A percentile compares a stretch with the other conserved stretches of the same genome.
phyloP scores from a whole-genome alignment of 1,140 invertebrate species.

The Chelonus insularis region DNA sequence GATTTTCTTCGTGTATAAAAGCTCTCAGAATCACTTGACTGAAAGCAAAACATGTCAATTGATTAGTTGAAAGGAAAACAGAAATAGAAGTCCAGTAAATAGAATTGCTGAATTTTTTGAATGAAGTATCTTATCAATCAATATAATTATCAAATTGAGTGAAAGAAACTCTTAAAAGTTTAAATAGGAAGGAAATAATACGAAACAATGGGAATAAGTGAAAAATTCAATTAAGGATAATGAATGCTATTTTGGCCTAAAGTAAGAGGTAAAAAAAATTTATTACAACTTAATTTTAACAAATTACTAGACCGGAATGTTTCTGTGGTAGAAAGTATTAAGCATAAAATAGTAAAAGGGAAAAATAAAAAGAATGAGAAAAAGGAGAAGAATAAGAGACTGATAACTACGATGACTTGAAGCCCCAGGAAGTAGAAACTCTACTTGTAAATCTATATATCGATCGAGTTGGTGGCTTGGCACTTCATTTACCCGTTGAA shows the following conservation, averaged over 20 bases:
- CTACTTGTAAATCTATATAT: slow-evolving; percentile 9
- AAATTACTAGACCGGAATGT: not conserved
- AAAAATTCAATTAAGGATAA: not conserved
- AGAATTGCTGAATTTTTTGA: too few species aligned
- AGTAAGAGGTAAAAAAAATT: not conserved
- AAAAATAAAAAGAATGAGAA: not conserved
- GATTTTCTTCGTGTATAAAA: slow-evolving; percentile 45
- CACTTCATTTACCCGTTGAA: not conserved
- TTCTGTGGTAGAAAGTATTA: not conserved
- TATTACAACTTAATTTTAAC: slow-evolving; percentile 8
- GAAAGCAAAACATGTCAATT: slow-evolving; percentile 38
- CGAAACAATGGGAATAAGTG: slow-evolving; percentile 3
- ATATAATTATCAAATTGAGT: too few species aligned
- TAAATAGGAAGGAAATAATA: not conserved
- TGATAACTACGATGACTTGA: not conserved
- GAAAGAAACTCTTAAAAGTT: not conserved
- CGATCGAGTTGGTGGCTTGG: slow-evolving; percentile 1
- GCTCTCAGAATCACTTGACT: slow-evolving; percentile 52
- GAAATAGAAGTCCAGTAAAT: too few species aligned
- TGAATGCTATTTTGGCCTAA: not conserved
- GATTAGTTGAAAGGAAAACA: too few species aligned
- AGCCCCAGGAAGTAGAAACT: not conserved
- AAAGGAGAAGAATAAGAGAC: too few species aligned
- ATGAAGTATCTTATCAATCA: too few species aligned
- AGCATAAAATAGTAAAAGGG: not conserved